phyloP scores from a whole-genome alignment of 2,888 invertebrate species.

The Nudaria mundana region DNA sequence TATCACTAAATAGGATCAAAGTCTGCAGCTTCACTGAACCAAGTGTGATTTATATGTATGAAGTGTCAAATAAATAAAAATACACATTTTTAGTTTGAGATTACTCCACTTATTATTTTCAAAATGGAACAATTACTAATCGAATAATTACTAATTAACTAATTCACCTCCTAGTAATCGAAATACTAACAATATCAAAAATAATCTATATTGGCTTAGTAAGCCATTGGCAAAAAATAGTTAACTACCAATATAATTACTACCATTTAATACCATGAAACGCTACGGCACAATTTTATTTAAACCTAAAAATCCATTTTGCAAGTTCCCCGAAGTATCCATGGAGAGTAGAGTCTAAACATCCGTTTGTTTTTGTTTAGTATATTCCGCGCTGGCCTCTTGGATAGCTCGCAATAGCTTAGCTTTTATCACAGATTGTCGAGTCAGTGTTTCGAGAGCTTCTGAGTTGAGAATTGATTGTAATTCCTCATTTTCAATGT shows the following conservation, averaged over 20 bases:
- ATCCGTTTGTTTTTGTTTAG: constrained; percentile 80
- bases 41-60: no score
- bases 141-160: constrained; percentile 29
- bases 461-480: constrained; percentile 85
- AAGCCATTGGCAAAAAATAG: not conserved
- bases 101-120: constrained; percentile 23
- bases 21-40: no score
- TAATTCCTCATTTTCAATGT: constrained; percentile 81
- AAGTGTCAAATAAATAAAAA: constrained; percentile 3
- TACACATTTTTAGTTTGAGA: constrained; percentile 16
- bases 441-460: constrained; percentile 87
- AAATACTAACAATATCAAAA: not conserved
- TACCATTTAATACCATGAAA: constrained; percentile 24
- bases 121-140: constrained; percentile 35
- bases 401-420: constrained; percentile 90
- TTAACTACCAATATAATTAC: not conserved
- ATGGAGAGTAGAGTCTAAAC: no score
- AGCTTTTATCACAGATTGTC: constrained; percentile 90
- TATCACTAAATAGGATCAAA: no score
- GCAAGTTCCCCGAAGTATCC: no score
- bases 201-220: not conserved
- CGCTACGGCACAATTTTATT: constrained; percentile 23
- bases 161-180: constrained; percentile 60
- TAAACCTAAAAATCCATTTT: not conserved
- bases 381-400: constrained; percentile 86